Evolutionary conservation across 2,113 vertebrate genomes (phyloP).

Genomic region (Gadus macrocephalus): DNA sequence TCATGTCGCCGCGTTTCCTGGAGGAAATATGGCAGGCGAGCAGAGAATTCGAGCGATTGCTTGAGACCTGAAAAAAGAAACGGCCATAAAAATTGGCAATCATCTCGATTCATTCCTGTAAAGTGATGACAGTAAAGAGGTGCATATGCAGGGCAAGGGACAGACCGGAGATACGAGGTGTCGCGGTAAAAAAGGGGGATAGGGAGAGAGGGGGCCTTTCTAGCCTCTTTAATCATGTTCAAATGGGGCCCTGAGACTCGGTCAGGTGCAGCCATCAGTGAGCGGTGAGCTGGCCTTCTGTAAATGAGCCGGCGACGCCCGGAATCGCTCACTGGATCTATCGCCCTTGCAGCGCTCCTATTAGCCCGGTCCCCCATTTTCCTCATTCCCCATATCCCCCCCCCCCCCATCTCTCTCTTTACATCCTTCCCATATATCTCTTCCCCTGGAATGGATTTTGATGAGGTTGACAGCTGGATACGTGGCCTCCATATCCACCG

Average conservation of each 20-base stretch:
- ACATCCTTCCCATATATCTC: background rate
- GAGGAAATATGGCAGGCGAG: constrained; percentile 30
- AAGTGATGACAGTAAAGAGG: background rate
- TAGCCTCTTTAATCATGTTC: constrained; percentile 35
- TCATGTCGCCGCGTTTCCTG: constrained; percentile 22
- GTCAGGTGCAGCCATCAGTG: constrained; percentile 33
- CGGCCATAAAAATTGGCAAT: too few relatives aligned
- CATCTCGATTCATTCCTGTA: too few relatives aligned
- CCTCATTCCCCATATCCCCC: too few relatives aligned
- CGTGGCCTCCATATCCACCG: constrained; percentile 4
- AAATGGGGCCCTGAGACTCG: constrained; percentile 26
- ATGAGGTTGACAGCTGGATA: constrained; percentile 41
- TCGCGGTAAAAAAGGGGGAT: background rate
- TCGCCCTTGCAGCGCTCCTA: too few relatives aligned
- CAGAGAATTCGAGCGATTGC: too few relatives aligned
- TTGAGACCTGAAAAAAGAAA: too few relatives aligned
- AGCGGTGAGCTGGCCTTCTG: constrained; percentile 1
- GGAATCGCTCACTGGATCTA: too few relatives aligned
- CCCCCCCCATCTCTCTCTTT: too few relatives aligned
- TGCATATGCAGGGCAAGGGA: constrained; percentile 23
- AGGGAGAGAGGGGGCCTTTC: constrained; percentile 14
- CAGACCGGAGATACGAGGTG: background rate
- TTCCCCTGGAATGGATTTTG: constrained; percentile 41
- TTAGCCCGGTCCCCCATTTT: too few relatives aligned
- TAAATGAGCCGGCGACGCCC: too few relatives aligned